Base-by-base conservation (phyloP, 2,797 vertebrate genomes). In the Xenentodon cancila region DNA sequence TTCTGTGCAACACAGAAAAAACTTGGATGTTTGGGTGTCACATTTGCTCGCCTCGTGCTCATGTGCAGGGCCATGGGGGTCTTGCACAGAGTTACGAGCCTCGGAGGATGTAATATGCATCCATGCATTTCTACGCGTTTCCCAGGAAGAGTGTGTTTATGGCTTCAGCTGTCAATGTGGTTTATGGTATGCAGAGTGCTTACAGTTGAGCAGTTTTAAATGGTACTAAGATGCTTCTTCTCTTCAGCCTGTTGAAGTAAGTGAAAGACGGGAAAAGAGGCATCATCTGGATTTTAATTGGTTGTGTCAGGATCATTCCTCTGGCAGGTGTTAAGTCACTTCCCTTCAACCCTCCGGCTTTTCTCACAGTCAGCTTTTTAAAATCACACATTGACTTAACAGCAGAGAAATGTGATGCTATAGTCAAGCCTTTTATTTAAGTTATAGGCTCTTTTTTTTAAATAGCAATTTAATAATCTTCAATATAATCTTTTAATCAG, bases 11-110 rank as follows among this genome's bases (percentile, higher is more conserved):
- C 25, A 5, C 0, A 8, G n/a, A 34, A 45, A 11, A 44, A 19
- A 18, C 1, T 16, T 47, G 20, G 6, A 17, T 42, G 18, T 40
- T 43, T 1, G 1, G 45, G 59, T 40, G 68, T 84, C 81, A 87
- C 71, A 62, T 87, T 80, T 60, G 57, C 63, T 56, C 0, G 46
- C 75, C 78, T 53, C 80, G 75, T 83, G 81, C 64, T 45, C 53
- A 50, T 37, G 1, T 27, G 30, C 52, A 16, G 47, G 53, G 70
- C 60, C 63, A 64, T 47, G 20, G 56, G 42, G 53, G 68, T 48
- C 30, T 6, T 6, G 30, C 34, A 34, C 48, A 34, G 53, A 49
- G 20, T 68, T 51, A 20, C 67, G 34, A 58, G 34, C 56, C 56
- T 30, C 21, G 40, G 54, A 68, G 11, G 49, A 46, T 51, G 22